A percentile compares a stretch with the other conserved stretches of the same genome.
Evolutionary conservation across 2,113 vertebrate species (phyloP).

Genomic region (Anoplopoma fimbria): DNA sequence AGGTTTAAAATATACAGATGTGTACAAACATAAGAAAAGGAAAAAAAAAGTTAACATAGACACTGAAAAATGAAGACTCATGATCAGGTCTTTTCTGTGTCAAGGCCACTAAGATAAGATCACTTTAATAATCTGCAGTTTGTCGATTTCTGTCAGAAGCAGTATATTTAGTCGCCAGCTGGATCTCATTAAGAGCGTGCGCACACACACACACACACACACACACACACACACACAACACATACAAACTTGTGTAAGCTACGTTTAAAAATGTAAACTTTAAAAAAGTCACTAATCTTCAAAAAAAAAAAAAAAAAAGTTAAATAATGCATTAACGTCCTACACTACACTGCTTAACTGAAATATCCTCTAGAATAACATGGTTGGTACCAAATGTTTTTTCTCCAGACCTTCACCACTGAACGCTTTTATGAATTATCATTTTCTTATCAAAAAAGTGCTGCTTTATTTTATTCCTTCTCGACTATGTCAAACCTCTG

Average conservation of each 20-base stretch:
- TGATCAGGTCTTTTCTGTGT: slow-evolving; percentile 76
- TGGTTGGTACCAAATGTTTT: slow-evolving; percentile 59
- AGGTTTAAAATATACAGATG: slow-evolving; percentile 60
- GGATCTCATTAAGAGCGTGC: slow-evolving; percentile 67
- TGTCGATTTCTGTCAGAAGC: slow-evolving; percentile 70
- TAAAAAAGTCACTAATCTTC: slow-evolving; percentile 52
- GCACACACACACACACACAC: slow-evolving; percentile 26
- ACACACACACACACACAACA: slow-evolving; percentile 19
- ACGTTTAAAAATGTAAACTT: slow-evolving; percentile 76
- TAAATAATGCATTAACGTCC: slow-evolving; percentile 62
- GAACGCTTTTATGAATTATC: slow-evolving; percentile 48
- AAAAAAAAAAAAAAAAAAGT: slow-evolving; percentile 59
- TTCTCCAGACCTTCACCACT: slow-evolving; percentile 79
- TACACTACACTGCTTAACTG: slow-evolving; percentile 65
- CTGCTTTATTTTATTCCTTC: slow-evolving; percentile 43
- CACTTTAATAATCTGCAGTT: slow-evolving; percentile 76
- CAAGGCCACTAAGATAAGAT: slow-evolving; percentile 85
- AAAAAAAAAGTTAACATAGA: slow-evolving; percentile 50
- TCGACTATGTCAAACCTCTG: slow-evolving; percentile 64
- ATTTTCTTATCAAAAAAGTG: slow-evolving; percentile 72
- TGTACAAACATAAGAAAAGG: slow-evolving; percentile 34
- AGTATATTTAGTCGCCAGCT: slow-evolving; percentile 64
- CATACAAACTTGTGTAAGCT: slow-evolving; percentile 56
- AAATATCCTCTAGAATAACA: slow-evolving; percentile 46
- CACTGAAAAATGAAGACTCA: slow-evolving; percentile 63